A percentile compares a stretch with the other conserved stretches of the same genome.
These are phyloP conservation scores for Daubentonia madagascariensis DNA, from an alignment of 2,113 vertebrate genomes.

Conservation along the genomic window DNA sequence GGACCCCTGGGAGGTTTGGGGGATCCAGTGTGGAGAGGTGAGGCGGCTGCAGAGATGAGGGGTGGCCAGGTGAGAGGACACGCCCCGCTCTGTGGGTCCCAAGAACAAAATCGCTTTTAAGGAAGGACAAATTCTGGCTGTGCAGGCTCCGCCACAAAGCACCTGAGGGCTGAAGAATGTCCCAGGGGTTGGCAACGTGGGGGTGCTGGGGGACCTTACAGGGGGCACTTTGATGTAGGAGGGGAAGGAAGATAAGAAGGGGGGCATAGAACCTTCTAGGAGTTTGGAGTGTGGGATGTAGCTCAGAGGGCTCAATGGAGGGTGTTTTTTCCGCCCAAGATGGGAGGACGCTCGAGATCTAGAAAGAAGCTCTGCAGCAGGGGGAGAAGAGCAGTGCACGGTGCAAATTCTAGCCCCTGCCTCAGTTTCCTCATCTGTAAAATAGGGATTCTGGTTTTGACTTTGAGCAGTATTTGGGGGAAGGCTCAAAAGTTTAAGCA, in stretches of 20 bases:
- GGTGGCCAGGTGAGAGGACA: neutral
- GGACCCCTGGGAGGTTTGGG: neutral
- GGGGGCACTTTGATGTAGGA: neutral
- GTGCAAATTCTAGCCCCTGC: neutral
- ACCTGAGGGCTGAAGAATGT: neutral
- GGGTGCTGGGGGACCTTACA: neutral
- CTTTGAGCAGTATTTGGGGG: neutral
- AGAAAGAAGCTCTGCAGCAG: neutral
- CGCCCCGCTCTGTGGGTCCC: neutral
- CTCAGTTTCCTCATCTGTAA: neutral
- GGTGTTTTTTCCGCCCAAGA: too few relatives aligned
- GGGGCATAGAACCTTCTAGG: neutral
- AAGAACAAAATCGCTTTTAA: neutral
- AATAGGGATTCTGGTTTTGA: neutral
- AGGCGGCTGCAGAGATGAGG: neutral
- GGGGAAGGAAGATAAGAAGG: neutral
- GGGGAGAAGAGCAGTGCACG: neutral
- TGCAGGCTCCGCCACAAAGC: neutral
- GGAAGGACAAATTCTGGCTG: neutral
- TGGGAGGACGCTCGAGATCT: neutral
- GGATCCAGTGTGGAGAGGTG: neutral
- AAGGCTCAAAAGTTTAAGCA: neutral
- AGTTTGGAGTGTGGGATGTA: neutral
- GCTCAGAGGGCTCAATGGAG: neutral
- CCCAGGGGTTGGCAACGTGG: rapidly evolving